Percentiles rank a stretch among this genome's conserved stretches.
Evolutionary conservation across 2,888 invertebrate genomes (phyloP).

Genomic region (Drosophila ochracea): DNA sequence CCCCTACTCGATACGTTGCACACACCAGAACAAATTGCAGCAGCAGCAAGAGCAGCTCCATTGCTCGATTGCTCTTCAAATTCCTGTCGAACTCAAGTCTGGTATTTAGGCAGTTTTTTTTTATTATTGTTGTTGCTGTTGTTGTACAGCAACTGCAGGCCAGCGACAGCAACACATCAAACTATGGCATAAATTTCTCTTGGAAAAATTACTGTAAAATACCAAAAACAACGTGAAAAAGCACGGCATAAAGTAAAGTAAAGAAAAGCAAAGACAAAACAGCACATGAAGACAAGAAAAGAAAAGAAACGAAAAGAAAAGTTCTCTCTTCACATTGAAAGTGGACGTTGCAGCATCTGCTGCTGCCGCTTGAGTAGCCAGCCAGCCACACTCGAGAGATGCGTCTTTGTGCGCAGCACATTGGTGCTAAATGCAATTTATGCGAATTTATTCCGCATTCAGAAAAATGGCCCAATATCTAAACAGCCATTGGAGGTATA

Average conservation of each 20-base stretch:
- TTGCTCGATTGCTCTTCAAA: constrained; percentile 24
- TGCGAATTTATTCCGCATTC: neutral
- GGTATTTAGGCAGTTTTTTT: constrained; percentile 55
- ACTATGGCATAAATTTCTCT: constrained; percentile 53
- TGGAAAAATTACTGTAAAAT: constrained; percentile 61
- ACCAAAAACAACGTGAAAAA: constrained; percentile 30
- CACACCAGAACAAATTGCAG: constrained; percentile 64
- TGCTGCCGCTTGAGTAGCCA: constrained; percentile 42
- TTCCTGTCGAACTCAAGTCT: constrained; percentile 30
- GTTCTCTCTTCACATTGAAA: constrained; percentile 59
- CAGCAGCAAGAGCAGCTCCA: constrained; percentile 17
- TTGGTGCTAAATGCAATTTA: constrained; percentile 4
- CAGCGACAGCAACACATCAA: constrained; percentile 43
- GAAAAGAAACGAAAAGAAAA: constrained; percentile 56
- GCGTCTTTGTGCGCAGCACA: constrained; percentile 15
- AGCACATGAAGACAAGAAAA: constrained; percentile 4
- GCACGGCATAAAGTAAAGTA: constrained; percentile 19
- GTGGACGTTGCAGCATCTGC: constrained; percentile 52
- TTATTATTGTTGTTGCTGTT: constrained; percentile 18
- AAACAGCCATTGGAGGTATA: neutral
- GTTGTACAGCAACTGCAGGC: constrained; percentile 16
- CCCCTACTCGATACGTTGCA: constrained; percentile 5
- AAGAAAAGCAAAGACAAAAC: constrained; percentile 24
- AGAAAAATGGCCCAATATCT: neutral
- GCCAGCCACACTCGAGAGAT: constrained; percentile 19